Evolutionary conservation across 1,140 invertebrate genomes (phyloP).

Genomic region (Cepaea nemoralis): DNA sequence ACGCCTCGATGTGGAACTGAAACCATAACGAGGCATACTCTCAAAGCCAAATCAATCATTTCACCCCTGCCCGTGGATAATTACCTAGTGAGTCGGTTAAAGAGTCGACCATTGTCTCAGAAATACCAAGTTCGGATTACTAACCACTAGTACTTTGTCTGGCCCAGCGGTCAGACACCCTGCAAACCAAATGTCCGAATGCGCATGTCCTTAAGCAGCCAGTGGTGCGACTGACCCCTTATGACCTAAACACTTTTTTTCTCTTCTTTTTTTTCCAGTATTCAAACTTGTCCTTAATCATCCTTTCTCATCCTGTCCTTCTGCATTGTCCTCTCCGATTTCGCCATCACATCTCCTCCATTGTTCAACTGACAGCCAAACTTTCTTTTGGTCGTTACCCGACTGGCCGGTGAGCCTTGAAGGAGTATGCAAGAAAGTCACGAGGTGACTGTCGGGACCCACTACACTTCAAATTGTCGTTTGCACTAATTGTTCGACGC

Average conservation of each 20-base stretch:
- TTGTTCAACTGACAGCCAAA: background rate
- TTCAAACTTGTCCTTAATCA: constrained; percentile 19
- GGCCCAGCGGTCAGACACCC: background rate
- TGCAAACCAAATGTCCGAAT: background rate
- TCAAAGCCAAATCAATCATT: no score
- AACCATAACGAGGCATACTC: no score
- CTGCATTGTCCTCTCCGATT: constrained; percentile 1
- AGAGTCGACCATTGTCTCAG: background rate
- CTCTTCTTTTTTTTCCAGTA: background rate
- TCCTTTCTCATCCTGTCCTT: constrained; percentile 32
- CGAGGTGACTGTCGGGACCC: background rate
- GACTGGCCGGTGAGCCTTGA: no score
- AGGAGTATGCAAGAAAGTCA: background rate
- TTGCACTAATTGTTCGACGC: constrained; percentile 23
- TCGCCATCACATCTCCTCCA: constrained; percentile 1
- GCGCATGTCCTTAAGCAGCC: background rate
- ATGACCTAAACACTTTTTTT: constrained; percentile 10
- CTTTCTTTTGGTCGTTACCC: constrained; percentile 4
- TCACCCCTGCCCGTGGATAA: no score
- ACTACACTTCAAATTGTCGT: background rate
- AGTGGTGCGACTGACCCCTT: background rate
- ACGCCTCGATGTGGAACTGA: no score
- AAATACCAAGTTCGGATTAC: background rate
- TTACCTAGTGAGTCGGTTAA: no score
- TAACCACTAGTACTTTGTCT: background rate